Base-by-base conservation (phyloP, 2,113 vertebrate genomes). In the Cyprinus carpio region DNA sequence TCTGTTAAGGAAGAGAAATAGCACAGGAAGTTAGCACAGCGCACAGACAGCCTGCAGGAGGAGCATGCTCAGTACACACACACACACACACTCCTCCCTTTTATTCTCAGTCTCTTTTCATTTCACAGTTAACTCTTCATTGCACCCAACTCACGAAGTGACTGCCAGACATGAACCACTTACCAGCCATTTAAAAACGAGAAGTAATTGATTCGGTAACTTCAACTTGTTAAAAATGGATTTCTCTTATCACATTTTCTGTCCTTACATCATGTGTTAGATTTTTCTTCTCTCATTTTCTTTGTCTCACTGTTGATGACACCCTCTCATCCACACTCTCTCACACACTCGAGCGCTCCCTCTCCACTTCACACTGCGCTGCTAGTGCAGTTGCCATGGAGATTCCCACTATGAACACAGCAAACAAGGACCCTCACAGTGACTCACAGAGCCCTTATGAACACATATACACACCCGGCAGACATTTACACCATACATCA, bases 1-100 rank as follows among this genome's bases (percentile, higher is more conserved):
- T 92, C 92, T 94, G 92, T 92, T 69, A 87, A 91, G 90, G 87
- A 92, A 93, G 90, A 87, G 67, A 87, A 91, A 89, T 81, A 91
- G 90, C 93, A 91, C 91, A 94, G 93, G 93, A 95, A 95, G 93
- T 95, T 89, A 93, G 34, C 88, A 90, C 88, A 90, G 85, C 49
- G 67, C 81, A 76, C 78, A 54, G 84, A 56, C 83, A 75, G 87
- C n/a, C 67, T 83, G 81, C n/a, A 23, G 25, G 84, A 27, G 76
- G 93, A 93, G 93, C 93, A 92, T 91, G 93, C 93, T 92, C 93
- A 90, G 92, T 91, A 60, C 75, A 81, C 12, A 12, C 46, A 13
- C 49, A 51, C 85, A 76, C 62, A 75, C 88, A 58, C 56, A 72
- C 18, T 71, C 62, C 64, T 49, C 81, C 85, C 25, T 83, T 18